phyloP scores from a whole-genome alignment of 1,140 invertebrate species.

The Idris sp. region DNA sequence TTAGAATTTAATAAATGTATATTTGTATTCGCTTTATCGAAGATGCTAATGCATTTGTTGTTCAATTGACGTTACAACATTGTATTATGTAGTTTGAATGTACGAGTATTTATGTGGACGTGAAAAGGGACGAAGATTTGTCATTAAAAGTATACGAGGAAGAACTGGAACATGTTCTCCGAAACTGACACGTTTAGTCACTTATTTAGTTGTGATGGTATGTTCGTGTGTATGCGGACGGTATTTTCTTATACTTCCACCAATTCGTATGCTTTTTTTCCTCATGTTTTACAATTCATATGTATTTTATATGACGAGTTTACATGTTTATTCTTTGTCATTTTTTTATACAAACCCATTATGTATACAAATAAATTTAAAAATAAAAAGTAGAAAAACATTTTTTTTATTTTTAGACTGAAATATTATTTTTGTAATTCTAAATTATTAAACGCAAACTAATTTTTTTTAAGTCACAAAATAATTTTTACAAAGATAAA shows the following conservation, averaged over 20 bases:
- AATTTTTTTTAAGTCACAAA: too few species aligned
- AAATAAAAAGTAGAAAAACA: background rate
- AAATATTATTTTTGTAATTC: too few species aligned
- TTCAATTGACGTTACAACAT: conserved; percentile 12
- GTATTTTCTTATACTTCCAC: background rate
- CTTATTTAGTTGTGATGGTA: background rate
- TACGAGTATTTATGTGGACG: conserved; percentile 19
- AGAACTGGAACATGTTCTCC: conserved; percentile 23
- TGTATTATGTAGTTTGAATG: conserved; percentile 15
- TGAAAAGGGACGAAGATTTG: conserved; percentile 45
- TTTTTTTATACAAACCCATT: background rate
- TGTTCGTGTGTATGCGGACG: background rate
- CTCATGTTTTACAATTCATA: conserved; percentile 3
- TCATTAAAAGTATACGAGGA: conserved; percentile 30
- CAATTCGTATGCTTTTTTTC: background rate
- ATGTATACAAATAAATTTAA: background rate
- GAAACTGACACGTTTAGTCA: conserved; percentile 36
- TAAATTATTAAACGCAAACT: too few species aligned
- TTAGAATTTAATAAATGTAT: conserved; percentile 34
- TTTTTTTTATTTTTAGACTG: background rate
- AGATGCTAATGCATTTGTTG: conserved; percentile 24
- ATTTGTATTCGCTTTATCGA: conserved; percentile 27
- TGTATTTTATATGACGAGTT: conserved; percentile 12
- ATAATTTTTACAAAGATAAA: too few species aligned
- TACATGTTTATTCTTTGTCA: conserved; percentile 7